Conservation (phyloP, 2,113 vertebrate genomes). For the Lontra canadensis region DNA sequence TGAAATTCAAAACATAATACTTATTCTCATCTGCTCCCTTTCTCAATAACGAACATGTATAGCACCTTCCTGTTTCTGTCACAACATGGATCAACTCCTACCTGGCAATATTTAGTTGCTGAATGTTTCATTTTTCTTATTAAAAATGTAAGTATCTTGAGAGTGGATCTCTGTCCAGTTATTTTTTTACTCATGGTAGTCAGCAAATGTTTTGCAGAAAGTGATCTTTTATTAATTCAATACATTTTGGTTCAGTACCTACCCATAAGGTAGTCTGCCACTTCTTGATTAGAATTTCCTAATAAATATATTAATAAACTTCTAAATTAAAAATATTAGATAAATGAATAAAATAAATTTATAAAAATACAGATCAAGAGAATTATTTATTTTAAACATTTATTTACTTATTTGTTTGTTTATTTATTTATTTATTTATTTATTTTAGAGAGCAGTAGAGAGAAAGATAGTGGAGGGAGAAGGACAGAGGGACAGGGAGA, state of each 20-base stretch:
- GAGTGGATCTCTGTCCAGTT: background rate
- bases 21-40: slow-evolving; percentile 8
- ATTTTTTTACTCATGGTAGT: background rate
- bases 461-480: background rate
- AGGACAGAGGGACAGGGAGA: background rate
- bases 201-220: slow-evolving; percentile 9
- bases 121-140: background rate
- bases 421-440: background rate
- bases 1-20: slow-evolving; percentile 43
- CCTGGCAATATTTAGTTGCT: background rate
- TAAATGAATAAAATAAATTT: background rate
- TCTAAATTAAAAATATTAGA: background rate
- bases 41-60: background rate
- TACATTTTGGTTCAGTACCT: background rate
- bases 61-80: background rate
- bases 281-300: background rate
- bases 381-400: background rate
- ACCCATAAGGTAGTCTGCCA: background rate
- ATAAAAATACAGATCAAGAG: background rate
- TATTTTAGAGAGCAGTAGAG: background rate
- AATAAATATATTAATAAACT: background rate
- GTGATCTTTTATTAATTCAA: background rate
- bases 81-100: background rate
- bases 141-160: background rate
- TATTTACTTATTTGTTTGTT: background rate